phyloP scores from a whole-genome alignment of 2,113 vertebrate species.

The Cariama cristata region DNA sequence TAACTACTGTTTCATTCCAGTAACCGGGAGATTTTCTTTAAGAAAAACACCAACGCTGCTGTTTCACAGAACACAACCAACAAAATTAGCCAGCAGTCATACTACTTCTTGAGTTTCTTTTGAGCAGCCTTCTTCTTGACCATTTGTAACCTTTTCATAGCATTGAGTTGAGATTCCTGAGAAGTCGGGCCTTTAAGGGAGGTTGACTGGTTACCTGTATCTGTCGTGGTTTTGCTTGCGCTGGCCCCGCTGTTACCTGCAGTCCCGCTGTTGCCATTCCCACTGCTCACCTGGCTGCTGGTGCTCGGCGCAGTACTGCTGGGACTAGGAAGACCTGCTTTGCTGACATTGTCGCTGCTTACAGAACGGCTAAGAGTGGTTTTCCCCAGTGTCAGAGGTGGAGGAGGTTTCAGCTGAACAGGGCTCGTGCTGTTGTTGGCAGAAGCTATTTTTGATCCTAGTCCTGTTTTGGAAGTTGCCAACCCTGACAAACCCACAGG shows the following conservation, averaged over 20 bases:
- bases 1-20: background rate
- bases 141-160: conserved; percentile 96
- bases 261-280: conserved; percentile 76
- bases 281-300: conserved; percentile 46
- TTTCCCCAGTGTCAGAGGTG: conserved; percentile 92
- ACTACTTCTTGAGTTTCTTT: conserved; percentile 94
- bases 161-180: conserved; percentile 96
- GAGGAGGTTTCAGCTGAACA: conserved; percentile 84
- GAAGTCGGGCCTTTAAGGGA: conserved; percentile 91
- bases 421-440: conserved; percentile 74
- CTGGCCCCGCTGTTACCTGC: conserved; percentile 40
- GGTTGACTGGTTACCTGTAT: conserved; percentile 51
- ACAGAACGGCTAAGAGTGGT: conserved; percentile 91
- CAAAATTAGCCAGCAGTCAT: background rate
- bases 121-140: conserved; percentile 99
- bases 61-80: background rate
- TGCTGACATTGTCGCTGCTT: conserved; percentile 89
- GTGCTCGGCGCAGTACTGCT: conserved; percentile 69
- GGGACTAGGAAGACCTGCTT: conserved; percentile 83
- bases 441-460: conserved; percentile 82
- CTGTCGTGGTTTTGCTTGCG: conserved; percentile 72
- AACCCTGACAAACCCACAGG: conserved; percentile 88
- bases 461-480: conserved; percentile 83
- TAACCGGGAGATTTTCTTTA: background rate
- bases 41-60: background rate